A percentile compares a stretch with the other conserved stretches of the same genome.
Conservation (phyloP, 2,888 invertebrate genomes). For the Hesperia comma region DNA sequence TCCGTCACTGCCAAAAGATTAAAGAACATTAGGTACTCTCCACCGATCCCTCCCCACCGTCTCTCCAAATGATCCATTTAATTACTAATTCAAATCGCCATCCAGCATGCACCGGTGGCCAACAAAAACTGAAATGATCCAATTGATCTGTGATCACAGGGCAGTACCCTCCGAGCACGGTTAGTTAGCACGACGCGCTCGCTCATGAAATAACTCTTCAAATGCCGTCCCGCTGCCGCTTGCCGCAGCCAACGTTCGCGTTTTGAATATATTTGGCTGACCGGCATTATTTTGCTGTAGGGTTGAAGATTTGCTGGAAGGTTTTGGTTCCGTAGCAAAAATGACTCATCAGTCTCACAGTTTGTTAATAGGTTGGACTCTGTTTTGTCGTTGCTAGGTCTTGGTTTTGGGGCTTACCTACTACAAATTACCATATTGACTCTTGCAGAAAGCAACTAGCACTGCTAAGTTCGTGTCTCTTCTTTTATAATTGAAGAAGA, state of each 20-base stretch:
- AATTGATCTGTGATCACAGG: conserved; percentile 25
- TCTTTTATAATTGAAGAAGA: no score
- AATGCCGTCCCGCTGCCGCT: not conserved
- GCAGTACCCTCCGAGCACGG: conserved; percentile 18
- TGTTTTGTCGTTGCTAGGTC: no score
- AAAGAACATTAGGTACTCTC: no score
- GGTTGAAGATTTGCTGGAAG: no score
- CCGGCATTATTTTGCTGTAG: not conserved
- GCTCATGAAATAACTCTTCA: conserved; percentile 15
- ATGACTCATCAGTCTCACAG: no score
- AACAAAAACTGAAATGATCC: conserved; percentile 28
- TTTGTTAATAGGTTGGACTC: no score
- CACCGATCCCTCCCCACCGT: no score
- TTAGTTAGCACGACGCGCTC: conserved; percentile 16
- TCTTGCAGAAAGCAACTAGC: no score
- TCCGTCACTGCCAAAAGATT: no score
- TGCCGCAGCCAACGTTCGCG: not conserved
- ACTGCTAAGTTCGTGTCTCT: no score
- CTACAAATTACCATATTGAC: no score
- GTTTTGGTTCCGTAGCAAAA: not conserved
- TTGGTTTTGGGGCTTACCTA: no score
- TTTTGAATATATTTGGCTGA: conserved; percentile 18
- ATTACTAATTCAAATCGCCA: conserved; percentile 7
- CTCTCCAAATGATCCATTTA: not conserved
- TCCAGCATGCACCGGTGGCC: conserved; percentile 10